Base-by-base conservation (phyloP, 2,888 invertebrate genomes). In the Brachylomia viminalis region DNA sequence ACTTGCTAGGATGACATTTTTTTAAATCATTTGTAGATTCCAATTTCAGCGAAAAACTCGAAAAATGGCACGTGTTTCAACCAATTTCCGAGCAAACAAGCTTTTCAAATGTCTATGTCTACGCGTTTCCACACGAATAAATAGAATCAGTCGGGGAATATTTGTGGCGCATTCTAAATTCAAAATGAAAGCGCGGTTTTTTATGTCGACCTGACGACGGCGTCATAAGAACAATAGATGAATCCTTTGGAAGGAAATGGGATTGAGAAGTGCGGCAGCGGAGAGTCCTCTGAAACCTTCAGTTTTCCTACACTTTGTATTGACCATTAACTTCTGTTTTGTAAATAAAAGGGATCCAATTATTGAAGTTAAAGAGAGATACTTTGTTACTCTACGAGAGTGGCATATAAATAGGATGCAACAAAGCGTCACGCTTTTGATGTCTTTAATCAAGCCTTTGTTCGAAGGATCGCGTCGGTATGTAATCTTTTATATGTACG, bases 401-500 rank as follows among this genome's bases (percentile, higher is more conserved):
- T 45, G 79, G 64, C 79, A 84, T 80, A 72, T 72, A 74, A 86
- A 89, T 86, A 71, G 81, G 76, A 88, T 89, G 88, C 88, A 88
- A 72, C 89, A 82, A 82, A 85, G 77, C 82, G 76, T 81, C 70
- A 80, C 65, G 72, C 76, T 80, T 89, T 87, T 86, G 83, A 89
- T 86, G 84, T 83, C 84, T 88, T 84, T 87, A 86, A 89, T 89
- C 89, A 88, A 89, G 86, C 83, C 73, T 80, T 87, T 85, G 83
- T 81, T 70, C n/a, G 27, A 62, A 52, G 77, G 72, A 77, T 74
- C 80, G 70, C 67, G 84, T 78, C 74, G 77, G 75, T 77, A 77
- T 74, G 75, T 82, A 77, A 77, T 85, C 77, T 88, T 84, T 85
- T 87, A 83, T 88, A 76, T 82, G 68, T 73, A 85, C 71, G 54